Base-by-base conservation (phyloP, 2,113 vertebrate species). In the Pan troglodytes region DNA sequence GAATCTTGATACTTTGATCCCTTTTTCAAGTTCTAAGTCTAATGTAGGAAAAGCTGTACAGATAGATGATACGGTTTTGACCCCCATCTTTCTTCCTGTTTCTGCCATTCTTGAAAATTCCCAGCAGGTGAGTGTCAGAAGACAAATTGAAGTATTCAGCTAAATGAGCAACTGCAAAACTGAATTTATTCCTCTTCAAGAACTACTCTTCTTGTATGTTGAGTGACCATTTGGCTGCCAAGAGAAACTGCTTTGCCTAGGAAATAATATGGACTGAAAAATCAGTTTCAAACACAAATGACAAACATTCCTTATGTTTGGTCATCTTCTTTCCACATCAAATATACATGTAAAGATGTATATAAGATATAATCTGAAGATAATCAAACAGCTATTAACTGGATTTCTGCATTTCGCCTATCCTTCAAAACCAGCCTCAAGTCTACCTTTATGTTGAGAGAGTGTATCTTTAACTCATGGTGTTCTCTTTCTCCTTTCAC, bases 1-100 rank as follows among this genome's bases (percentile, higher is more conserved):
- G 43, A 93, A 75, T 90, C 87, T 78, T 93, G 72, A 95, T 35
- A 93, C 90, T 75, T 78, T 92, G 61, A 83, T 94, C 20, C 30
- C 59, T 93, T 91, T 64, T 43, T 59, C 38, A 96, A 96, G 67
- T 20, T 90, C 40, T 35, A 32, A 48, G 32, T 90, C 50, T 90
- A 12, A 50, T 75, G 32, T n/a, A 78, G 73, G n/a, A 93, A 64
- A 94, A 76, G 20, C 27, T 75, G 35, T 76, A 16, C 38, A 67
- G 17, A 61, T 61, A 84, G 64, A 43, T 52, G 12, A 43, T 55
- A 30, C 43, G 68, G 32, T 76, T 50, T 55, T 78, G 40, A 75
- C 6, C 27, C 64, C 27, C 13, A 75, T 38, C 70, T 90, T 83
- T 75, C 67, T 93, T 59, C 35, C 35, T 38, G 8, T 89, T 67